Conservation (phyloP, 2,797 vertebrate genomes). For the Heterohyrax brucei region DNA sequence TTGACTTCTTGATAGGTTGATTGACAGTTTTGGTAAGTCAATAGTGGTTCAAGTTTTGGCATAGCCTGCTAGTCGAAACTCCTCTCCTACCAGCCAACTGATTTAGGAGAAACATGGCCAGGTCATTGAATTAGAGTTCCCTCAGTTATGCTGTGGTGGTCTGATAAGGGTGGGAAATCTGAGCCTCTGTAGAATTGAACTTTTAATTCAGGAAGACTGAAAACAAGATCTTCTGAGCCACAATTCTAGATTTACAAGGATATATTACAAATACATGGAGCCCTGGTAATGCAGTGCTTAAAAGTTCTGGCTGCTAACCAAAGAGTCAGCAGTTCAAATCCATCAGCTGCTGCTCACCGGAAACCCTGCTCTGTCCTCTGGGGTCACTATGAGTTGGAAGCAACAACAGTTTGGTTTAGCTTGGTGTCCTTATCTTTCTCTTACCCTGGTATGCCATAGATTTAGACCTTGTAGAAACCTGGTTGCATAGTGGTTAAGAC, state of each 20-base stretch:
- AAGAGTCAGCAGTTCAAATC: too few species aligned
- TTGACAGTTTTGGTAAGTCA: not conserved
- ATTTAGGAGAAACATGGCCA: slow-evolving; percentile 4
- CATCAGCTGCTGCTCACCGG: too few species aligned
- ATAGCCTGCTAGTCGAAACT: not conserved
- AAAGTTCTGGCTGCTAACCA: too few species aligned
- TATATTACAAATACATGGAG: not conserved
- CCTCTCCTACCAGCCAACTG: not conserved
- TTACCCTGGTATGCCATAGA: not conserved
- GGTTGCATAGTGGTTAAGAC: too few species aligned
- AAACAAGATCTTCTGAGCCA: slow-evolving; percentile 56
- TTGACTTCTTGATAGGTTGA: not conserved
- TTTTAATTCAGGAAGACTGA: slow-evolving; percentile 31
- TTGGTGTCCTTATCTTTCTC: slow-evolving; percentile 16
- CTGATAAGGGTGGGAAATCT: not conserved
- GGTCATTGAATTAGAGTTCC: slow-evolving; percentile 30
- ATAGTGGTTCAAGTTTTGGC: not conserved
- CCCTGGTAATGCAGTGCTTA: too few species aligned
- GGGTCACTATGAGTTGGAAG: too few species aligned
- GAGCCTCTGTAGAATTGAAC: slow-evolving; percentile 41
- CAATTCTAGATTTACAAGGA: slow-evolving; percentile 45
- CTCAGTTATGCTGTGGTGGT: slow-evolving; percentile 1
- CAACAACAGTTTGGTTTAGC: too few species aligned
- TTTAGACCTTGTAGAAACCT: not conserved
- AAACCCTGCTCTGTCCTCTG: too few species aligned